Base-by-base conservation (phyloP, 2,888 invertebrate genomes). In the Sinotaia quadrata region DNA sequence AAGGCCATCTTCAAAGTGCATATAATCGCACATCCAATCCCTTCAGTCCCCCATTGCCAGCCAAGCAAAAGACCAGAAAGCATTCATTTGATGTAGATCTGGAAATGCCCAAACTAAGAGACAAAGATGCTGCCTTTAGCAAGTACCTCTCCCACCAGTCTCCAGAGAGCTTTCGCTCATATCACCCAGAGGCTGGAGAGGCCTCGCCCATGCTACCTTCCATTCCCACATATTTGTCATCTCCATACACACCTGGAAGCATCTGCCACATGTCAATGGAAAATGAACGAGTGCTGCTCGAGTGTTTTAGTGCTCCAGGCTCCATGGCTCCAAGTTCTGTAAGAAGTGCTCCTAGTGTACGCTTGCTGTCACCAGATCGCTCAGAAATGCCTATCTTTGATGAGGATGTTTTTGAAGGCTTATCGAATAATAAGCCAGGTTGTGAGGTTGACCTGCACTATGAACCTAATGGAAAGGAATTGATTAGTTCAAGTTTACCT, bases 311-410 rank as follows among this genome's bases (percentile, higher is more conserved):
- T 15, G 65, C 65, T 12, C 65, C 65, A 2, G 44, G 56, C 15
- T 65, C 65, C 21, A 52, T 54, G 65, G 65, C 65, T 27, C 65
- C 65, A 29, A 65, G 65, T 34, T 65, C 65, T 2, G 65, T 65
- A 8, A 41, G 65, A 33, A 65, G 65, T 24, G 65, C 65, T 27
- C 65, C 65, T 10, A 65, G 65, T 24, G 65, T 65, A 7, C 27
- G 65, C 15, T 33, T 65, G 3, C 29, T 56, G 31, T 65, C 65
- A 0, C 65, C 65, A 21, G 65, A 65, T 56, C 31, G 47, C 2
- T 24, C 37, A 27, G 65, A 65, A 15, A 33, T 29, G 3, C 44
- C 54, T 2, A 41, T 37, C 37, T 24, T 56, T 29, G 65, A 65
- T 3, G 65, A 65, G 10, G 65, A 65, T 37, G 18, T 52, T 1